A percentile compares a stretch with the other conserved stretches of the same genome.
These are phyloP conservation scores for Python bivittatus DNA, from an alignment of 2,113 vertebrate species.

Conservation along the genomic window DNA sequence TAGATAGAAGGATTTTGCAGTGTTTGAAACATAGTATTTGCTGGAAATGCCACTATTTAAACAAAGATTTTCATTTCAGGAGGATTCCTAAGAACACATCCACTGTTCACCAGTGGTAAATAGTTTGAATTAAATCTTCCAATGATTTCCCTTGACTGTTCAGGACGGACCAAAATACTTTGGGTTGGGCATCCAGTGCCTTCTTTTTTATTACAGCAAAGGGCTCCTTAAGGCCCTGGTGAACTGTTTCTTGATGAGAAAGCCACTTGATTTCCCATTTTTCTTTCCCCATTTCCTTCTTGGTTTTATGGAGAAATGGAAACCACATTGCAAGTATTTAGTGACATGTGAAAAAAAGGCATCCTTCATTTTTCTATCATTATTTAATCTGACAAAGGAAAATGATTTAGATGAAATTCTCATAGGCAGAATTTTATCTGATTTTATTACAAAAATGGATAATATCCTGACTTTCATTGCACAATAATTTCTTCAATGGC, in stretches of 20 bases:
- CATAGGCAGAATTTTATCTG: neutral
- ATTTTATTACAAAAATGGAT: neutral
- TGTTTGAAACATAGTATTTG: too few relatives aligned
- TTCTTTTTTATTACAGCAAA: neutral
- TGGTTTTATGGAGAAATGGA: neutral
- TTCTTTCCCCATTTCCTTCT: neutral
- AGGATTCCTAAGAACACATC: neutral
- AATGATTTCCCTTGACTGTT: neutral
- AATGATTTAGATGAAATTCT: neutral
- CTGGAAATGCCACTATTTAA: too few relatives aligned
- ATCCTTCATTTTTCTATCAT: neutral
- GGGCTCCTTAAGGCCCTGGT: neutral
- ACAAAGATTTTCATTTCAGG: too few relatives aligned
- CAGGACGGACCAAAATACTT: neutral
- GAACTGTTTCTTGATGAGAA: neutral
- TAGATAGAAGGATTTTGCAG: too few relatives aligned
- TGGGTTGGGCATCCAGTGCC: neutral
- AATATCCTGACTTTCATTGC: neutral
- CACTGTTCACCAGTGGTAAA: neutral
- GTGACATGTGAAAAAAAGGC: neutral
- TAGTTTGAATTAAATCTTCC: neutral
- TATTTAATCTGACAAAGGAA: neutral
- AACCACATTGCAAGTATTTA: neutral
- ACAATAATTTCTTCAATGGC: neutral
- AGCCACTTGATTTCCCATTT: neutral